phyloP scores from a whole-genome alignment of 2,797 vertebrate species.

The Pseudochromis fuscus region DNA sequence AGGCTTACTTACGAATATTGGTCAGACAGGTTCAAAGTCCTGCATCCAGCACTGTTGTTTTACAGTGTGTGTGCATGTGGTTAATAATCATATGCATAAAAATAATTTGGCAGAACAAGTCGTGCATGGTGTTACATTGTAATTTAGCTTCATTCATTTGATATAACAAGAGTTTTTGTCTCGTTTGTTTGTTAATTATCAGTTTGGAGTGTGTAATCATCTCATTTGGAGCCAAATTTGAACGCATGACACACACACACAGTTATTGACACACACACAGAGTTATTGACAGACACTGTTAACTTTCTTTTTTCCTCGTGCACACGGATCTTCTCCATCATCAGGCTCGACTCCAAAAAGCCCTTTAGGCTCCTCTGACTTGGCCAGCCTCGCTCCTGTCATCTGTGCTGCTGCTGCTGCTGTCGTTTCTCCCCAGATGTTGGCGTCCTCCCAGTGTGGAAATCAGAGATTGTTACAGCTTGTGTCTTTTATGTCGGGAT shows the following conservation, averaged over 20 bases:
- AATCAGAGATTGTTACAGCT: slow-evolving; percentile 51
- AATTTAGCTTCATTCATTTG: not conserved
- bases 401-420: slow-evolving; percentile 31
- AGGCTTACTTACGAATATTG: slow-evolving; percentile 24
- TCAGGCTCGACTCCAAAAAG: slow-evolving; percentile 42
- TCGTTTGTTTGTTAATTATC: slow-evolving; percentile 5
- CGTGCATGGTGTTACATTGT: not conserved
- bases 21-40: slow-evolving; percentile 22
- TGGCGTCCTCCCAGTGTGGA: slow-evolving; percentile 46
- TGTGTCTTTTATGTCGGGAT: slow-evolving; percentile 45
- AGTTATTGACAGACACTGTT: slow-evolving; percentile 18
- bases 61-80: not conserved
- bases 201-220: not conserved
- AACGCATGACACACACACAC: not conserved
- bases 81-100: not conserved
- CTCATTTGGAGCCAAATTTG: not conserved
- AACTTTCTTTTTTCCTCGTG: slow-evolving; percentile 23
- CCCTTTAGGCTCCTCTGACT: slow-evolving; percentile 52
- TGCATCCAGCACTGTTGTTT: slow-evolving; percentile 1
- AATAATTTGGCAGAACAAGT: not conserved
- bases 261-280: too few relatives aligned
- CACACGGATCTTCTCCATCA: slow-evolving; percentile 23
- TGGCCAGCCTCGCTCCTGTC: slow-evolving; percentile 56
- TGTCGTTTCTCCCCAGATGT: slow-evolving; percentile 56
- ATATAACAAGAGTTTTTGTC: not conserved